Conservation (phyloP, 2,888 invertebrate species). For the Orchesellides sinensis region DNA sequence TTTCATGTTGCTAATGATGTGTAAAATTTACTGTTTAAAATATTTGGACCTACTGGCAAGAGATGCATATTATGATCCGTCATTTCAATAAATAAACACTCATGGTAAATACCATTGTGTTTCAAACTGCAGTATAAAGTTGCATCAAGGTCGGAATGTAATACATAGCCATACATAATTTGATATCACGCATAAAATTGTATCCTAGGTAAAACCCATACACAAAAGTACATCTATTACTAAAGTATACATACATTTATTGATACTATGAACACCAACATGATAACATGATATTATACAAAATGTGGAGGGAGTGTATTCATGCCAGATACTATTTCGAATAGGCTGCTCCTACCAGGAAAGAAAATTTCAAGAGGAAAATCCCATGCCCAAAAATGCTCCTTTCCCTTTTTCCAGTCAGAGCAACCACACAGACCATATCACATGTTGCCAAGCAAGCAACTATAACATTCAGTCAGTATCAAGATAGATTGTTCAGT, state of each 20-base stretch:
- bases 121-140: too few species aligned
- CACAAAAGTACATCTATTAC: too few species aligned
- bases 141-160: too few species aligned
- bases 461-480: constrained; percentile 19
- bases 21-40: neutral
- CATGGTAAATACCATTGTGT: too few species aligned
- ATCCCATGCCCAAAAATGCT: neutral
- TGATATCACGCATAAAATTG: too few species aligned
- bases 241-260: too few species aligned
- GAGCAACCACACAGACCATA: neutral
- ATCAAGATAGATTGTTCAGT: constrained; percentile 62
- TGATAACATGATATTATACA: neutral
- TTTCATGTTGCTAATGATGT: neutral
- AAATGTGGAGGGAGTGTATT: neutral
- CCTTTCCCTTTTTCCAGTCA: neutral
- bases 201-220: too few species aligned
- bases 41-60: too few species aligned
- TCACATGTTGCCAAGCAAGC: constrained; percentile 25
- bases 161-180: too few species aligned
- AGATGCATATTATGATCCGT: too few species aligned
- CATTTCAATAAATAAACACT: too few species aligned
- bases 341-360: neutral
- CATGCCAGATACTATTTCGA: neutral
- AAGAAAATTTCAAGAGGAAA: constrained; percentile 1
- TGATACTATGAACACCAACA: too few species aligned